Evolutionary conservation across 2,797 vertebrate genomes (phyloP).

Genomic region (Cebuella pygmaea): DNA sequence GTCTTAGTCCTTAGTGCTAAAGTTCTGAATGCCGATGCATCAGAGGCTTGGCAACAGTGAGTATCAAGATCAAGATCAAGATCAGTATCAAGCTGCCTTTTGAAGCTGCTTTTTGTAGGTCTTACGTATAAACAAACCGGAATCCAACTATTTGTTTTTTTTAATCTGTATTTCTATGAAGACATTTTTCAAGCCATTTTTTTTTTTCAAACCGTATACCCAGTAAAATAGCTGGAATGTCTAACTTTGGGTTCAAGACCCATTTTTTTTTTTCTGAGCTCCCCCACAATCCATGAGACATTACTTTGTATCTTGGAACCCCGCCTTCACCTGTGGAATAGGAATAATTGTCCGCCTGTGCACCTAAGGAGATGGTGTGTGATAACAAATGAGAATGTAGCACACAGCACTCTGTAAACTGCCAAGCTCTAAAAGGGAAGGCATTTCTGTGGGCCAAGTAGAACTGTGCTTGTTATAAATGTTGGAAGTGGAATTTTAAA

Average conservation of each 20-base stretch:
- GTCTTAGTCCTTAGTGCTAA: background rate
- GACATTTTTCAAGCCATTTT: background rate
- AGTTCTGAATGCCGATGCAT: background rate
- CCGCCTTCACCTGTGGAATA: background rate
- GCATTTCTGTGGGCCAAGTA: background rate
- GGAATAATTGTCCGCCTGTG: background rate
- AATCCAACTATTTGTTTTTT: background rate
- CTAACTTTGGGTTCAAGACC: background rate
- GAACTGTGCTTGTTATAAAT: background rate
- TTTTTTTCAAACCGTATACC: background rate
- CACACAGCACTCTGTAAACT: background rate
- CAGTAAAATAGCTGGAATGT: background rate
- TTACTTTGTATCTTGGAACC: background rate
- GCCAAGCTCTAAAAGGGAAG: background rate
- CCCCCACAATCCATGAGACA: background rate
- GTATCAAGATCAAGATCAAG: background rate
- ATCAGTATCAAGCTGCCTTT: background rate
- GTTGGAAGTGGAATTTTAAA: background rate
- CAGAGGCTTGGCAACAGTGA: background rate
- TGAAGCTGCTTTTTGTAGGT: background rate
- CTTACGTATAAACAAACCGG: background rate
- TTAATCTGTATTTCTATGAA: background rate
- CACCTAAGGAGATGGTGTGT: background rate
- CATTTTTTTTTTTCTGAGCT: background rate
- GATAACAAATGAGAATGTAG: background rate